Base-by-base conservation (phyloP, 2,888 invertebrate genomes). In the Linnaemya tessellans region DNA sequence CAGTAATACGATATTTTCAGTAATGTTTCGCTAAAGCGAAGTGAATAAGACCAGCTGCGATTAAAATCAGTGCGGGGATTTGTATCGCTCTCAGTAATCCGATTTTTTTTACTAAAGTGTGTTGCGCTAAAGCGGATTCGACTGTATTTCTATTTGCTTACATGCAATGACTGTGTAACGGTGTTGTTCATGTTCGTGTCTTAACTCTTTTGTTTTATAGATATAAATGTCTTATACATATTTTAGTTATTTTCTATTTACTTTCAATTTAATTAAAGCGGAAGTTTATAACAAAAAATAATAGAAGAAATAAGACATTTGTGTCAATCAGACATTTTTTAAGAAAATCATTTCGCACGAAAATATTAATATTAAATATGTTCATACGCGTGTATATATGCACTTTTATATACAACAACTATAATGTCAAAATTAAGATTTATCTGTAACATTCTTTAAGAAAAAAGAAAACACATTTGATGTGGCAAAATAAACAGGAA, bases 231-330 rank as follows among this genome's bases (percentile, higher is more conserved):
- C 41, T 43, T 10, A 22, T n/a, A n/a, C n/a, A n/a, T 20, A 51
- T 51, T 43, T 78, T 54, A 65, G 64, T 80, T 64, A 62, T 68
- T 75, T 82, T 77, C 18, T 62, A 73, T 67, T 81, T 60, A n/a
- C 30, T 67, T 41, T 54, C 13, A 54, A 71, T 35, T 65, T 49
- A 49, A 35, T 80, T 58, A 60, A 68, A 75, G 64, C 79, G 75
- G 84, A 84, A 74, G 80, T 64, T 54, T 64, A 75, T 75, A 25
- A 54, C 18, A 67, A 65, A 54, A 30, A 25, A 43, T n/a, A 43
- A 46, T 46, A 20, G 51, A 51, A 51, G 18, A 56, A 15, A 22
- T 13, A 22, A 41, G 46, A 35, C 5, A 41, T 62, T 38, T 41
- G 13, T 20, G 41, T 41, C 62, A 62, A 62, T 46, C 43, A 41